Base-by-base conservation (phyloP, 2,113 vertebrate genomes). In the Chionodraco myersi region DNA sequence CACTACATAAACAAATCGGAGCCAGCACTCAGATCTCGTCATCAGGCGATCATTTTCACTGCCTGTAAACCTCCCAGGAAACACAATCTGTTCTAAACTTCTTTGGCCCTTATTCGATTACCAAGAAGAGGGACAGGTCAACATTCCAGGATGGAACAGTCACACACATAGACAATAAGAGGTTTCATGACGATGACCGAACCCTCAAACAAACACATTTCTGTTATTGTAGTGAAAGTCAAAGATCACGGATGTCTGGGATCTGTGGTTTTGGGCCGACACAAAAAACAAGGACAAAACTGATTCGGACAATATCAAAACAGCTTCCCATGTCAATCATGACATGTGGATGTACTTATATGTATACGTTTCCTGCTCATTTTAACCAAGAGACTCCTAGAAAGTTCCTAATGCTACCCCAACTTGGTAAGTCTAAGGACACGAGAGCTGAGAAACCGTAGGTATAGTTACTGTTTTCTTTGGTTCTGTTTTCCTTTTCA, bases 131-230 rank as follows among this genome's bases (percentile, higher is more conserved):
- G 60, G 60, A 87, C 83, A 79, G 70, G 73, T 86, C 75, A 79
- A 36, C 68, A 85, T 92, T 84, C 84, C 74, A 69, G 26, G 54
- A 70, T 47, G 14, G 15, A 30, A 62, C 53, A 81, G 73, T 70
- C 62, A 47, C 63, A 69, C n/a, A 36, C 49, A 0, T 41, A 67
- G 48, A 75, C 61, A 15, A 11, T 13, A 48, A 36, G 10, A 51
- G n/a, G 67, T 48, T 34, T 63, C 8, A 72, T 49, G 47, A 57
- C 10, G 7, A 66, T 47, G 36, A 47, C 1, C 52, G 63, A 53
- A 63, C 51, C 61, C 14, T 41, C 45, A 69, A 56, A 71, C 65
- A 87, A 62, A 63, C 58, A 63, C 12, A 44, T 63, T 30, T 63
- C 6, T 14, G 41, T 15, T 58, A 14, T 23, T 64, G 51, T 62